Conservation (phyloP, 2,113 vertebrate genomes). For the Solea senegalensis region DNA sequence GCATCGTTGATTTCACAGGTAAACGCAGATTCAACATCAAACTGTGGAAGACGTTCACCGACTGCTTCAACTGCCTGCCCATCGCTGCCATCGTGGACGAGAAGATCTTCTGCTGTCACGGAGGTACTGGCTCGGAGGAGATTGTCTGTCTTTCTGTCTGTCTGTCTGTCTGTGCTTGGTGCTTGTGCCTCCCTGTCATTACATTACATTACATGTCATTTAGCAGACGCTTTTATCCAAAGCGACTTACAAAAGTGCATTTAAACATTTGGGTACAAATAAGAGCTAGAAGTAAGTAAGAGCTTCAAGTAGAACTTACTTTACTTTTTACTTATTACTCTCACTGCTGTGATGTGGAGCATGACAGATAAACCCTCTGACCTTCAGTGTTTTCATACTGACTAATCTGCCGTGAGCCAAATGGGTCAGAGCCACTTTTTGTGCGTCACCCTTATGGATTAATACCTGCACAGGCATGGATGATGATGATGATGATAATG, state of each 20-base stretch:
- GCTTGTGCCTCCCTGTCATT: neutral
- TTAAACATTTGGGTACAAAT: no score
- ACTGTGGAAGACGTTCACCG: constrained; percentile 96
- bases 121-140: constrained; percentile 78
- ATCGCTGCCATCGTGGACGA: constrained; percentile 97
- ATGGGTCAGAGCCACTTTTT: constrained; percentile 4
- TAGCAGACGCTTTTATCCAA: no score
- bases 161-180: neutral
- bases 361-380: neutral
- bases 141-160: no score
- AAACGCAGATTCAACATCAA: constrained; percentile 97
- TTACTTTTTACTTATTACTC: no score
- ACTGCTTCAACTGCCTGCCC: constrained; percentile 97
- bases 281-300: no score
- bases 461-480: constrained; percentile 3
- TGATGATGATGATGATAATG: neutral
- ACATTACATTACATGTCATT: no score
- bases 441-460: neutral
- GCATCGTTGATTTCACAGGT: constrained; percentile 72
- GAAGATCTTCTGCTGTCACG: constrained; percentile 97
- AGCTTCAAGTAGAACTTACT: no score
- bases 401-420: neutral
- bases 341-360: neutral
- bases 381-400: neutral
- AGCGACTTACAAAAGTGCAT: no score